phyloP scores from a whole-genome alignment of 2,888 invertebrate species.

The Eupsilia transversa region DNA sequence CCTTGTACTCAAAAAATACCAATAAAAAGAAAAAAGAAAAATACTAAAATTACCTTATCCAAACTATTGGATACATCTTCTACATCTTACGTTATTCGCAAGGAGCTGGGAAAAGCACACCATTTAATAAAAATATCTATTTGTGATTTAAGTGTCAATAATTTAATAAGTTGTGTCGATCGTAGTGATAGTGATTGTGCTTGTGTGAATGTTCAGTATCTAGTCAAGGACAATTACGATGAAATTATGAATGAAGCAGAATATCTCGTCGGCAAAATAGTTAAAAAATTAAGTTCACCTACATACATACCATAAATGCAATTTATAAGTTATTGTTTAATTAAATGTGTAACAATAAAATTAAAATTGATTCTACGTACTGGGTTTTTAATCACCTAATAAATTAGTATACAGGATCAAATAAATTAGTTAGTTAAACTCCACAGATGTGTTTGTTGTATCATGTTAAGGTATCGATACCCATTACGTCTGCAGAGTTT shows the following conservation, averaged over 20 bases:
- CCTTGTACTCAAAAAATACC: not conserved
- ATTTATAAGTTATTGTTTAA: no score
- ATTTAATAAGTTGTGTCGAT: no score
- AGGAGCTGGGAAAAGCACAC: not conserved
- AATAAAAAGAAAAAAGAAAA: not conserved
- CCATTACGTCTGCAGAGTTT: no score
- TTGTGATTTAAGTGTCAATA: not conserved
- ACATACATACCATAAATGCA: not conserved
- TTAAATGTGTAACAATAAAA: no score
- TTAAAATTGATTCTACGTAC: no score
- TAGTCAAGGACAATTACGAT: not conserved
- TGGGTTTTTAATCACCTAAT: no score
- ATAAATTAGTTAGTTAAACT: no score
- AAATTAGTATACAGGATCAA: no score
- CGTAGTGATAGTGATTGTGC: not conserved
- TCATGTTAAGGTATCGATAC: no score
- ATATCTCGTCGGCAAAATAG: not conserved
- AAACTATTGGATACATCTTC: not conserved
- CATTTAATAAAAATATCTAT: slow-evolving; percentile 7
- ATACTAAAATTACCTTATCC: not conserved
- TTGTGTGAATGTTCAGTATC: not conserved
- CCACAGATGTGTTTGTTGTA: no score
- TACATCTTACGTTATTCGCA: not conserved
- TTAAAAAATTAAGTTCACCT: not conserved
- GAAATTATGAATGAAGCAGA: not conserved